Base-by-base conservation (phyloP, 1,140 invertebrate genomes). In the Macrosteles quadrilineatus region DNA sequence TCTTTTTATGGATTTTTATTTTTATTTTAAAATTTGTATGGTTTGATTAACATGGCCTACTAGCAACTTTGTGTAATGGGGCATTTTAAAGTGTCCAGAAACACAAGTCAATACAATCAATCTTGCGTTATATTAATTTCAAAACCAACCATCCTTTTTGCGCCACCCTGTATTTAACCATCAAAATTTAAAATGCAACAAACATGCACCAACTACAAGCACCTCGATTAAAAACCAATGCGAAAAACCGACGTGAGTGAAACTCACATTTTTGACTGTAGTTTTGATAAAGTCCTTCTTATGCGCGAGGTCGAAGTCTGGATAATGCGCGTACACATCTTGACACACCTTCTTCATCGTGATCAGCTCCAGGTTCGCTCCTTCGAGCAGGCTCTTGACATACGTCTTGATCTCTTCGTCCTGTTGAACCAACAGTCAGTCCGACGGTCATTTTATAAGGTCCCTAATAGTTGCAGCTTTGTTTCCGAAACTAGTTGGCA, bases 321-420 rank as follows among this genome's bases (percentile, higher is more conserved):
- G 91, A 81, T 91, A 94, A 80, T 91, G 89, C 74, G 87, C 89
- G 84, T 91, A 93, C 57, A 93, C 91, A 83, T 92, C 87, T 82
- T 92, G 91, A 80, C 90, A 91, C 74, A 94, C 91, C 67, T 90
- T 93, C 85, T 94, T 93, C 91, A 94, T 94, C n/a, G 91, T 94
- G 67, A 93, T 91, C 84, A 93, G 89, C 83, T 93, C 91, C 73
- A 94, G 82, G 85, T 94, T 91, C 36, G 91, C 91, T 71, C 89
- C 89, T 76, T 93, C 90, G 73, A 94, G 81, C 75, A 94, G 91
- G 80, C 90, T 87, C 80, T 93, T 92, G 68, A 94, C 87, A 78
- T 90, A 88, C 72, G 86, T 85, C 80, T 90, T 91, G 65, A 93
- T 88, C 81, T 93, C 91, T 68, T 91, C 90, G 80, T 93, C 90